A percentile compares a stretch with the other conserved stretches of the same genome.
Evolutionary conservation across 2,888 invertebrate species (phyloP).

Genomic region (Chalcosyrphus nemorum): DNA sequence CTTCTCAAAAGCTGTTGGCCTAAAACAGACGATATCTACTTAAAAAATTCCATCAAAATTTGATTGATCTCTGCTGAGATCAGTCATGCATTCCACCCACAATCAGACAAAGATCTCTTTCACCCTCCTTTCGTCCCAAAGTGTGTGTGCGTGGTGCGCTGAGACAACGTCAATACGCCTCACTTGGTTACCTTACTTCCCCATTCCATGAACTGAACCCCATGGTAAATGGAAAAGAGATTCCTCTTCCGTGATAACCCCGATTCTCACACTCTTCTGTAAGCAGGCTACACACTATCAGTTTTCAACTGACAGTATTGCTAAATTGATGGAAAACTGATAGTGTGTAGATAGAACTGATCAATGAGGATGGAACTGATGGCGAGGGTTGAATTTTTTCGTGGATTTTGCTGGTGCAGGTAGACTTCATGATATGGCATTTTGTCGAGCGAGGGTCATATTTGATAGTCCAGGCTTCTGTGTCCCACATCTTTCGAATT

Average conservation of each 20-base stretch:
- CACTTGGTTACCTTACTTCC: conserved; percentile 20
- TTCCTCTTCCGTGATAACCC: conserved; percentile 31
- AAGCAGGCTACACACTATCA: no score
- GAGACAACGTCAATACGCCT: conserved; percentile 13
- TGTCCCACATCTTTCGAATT: no score
- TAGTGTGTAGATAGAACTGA: no score
- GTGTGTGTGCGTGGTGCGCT: not conserved
- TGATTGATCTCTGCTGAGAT: conserved; percentile 48
- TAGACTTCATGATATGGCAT: no score
- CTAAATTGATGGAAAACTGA: no score
- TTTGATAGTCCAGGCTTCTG: no score
- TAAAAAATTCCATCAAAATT: conserved; percentile 28
- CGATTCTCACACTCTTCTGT: conserved; percentile 21
- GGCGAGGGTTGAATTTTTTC: no score
- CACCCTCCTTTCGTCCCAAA: not conserved
- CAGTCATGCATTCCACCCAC: conserved; percentile 39
- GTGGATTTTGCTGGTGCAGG: no score
- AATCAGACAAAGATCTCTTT: conserved; percentile 15
- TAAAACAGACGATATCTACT: not conserved
- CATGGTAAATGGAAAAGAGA: conserved; percentile 27
- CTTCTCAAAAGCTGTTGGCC: not conserved
- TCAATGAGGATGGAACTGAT: no score
- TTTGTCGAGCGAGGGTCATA: no score
- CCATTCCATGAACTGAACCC: conserved; percentile 7
- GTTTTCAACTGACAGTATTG: no score